Conservation (phyloP, 2,888 invertebrate genomes). For the Romanomermis culicivorax region DNA sequence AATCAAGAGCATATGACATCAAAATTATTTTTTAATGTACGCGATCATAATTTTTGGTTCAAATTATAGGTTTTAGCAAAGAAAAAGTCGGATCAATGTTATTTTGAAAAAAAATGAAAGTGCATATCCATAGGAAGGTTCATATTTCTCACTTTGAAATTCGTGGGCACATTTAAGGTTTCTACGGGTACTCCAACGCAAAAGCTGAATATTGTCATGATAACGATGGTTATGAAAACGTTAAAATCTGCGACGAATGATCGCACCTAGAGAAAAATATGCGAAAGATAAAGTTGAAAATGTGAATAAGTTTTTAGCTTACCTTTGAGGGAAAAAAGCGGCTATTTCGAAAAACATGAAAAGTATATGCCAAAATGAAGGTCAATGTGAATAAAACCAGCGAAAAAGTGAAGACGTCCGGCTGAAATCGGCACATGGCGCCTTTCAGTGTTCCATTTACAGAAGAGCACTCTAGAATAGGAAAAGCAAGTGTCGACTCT, state of each 20-base stretch:
- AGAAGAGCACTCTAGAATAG: constrained; percentile 14
- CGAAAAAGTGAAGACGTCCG: constrained; percentile 29
- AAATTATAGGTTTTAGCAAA: too few relatives aligned
- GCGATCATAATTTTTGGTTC: too few relatives aligned
- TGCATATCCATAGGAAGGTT: too few relatives aligned
- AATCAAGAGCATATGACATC: too few relatives aligned
- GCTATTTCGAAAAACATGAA: constrained; percentile 24
- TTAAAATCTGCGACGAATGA: constrained; percentile 35
- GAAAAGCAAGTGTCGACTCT: not conserved
- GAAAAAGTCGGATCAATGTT: too few relatives aligned
- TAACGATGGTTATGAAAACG: constrained; percentile 34
- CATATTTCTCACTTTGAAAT: constrained; percentile 18
- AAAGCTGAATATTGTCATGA: constrained; percentile 30
- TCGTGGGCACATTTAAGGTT: constrained; percentile 32
- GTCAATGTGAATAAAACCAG: constrained; percentile 29
- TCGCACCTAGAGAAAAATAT: constrained; percentile 21
- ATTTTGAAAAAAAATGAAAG: too few relatives aligned
- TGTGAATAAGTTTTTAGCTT: not conserved
- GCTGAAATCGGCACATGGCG: constrained; percentile 19
- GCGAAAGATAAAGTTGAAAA: not conserved
- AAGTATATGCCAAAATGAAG: constrained; percentile 25
- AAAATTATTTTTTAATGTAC: too few relatives aligned
- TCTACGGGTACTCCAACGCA: constrained; percentile 32
- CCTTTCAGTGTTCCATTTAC: constrained; percentile 16
- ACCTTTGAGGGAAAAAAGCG: constrained; percentile 26